Conservation (phyloP, 2,797 vertebrate species). For the Ctenopoma multispine region DNA sequence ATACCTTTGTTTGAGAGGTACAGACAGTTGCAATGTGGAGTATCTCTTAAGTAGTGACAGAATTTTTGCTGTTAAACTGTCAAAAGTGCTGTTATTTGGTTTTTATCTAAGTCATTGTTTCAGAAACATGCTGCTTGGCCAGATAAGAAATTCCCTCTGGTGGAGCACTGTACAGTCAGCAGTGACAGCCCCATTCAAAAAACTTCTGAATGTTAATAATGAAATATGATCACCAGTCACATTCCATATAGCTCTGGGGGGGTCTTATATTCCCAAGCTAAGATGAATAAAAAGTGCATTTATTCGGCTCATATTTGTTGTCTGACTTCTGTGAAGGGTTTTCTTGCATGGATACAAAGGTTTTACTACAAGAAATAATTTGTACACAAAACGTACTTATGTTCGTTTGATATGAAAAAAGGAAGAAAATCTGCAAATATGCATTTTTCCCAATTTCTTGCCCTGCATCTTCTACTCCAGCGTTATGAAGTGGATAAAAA, state of each 20-base stretch:
- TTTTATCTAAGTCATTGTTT: conserved; percentile 78
- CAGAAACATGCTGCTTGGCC: conserved; percentile 73
- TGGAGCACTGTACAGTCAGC: conserved; percentile 62
- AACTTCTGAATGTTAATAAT: conserved; percentile 59
- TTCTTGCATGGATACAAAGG: conserved; percentile 15
- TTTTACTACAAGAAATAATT: conserved; percentile 4
- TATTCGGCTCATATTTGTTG: conserved; percentile 23
- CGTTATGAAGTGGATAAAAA: conserved; percentile 52
- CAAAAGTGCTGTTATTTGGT: conserved; percentile 71
- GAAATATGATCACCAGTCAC: conserved; percentile 62
- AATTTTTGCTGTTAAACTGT: conserved; percentile 71
- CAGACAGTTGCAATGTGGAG: conserved; percentile 52
- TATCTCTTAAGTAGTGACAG: conserved; percentile 69
- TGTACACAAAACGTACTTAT: conserved; percentile 15
- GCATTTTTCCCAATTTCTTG: conserved; percentile 29
- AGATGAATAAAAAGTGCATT: conserved; percentile 46
- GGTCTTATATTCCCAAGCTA: conserved; percentile 40
- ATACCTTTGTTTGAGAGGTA: conserved; percentile 50
- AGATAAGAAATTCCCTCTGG: conserved; percentile 76
- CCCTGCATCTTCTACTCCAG: conserved; percentile 24
- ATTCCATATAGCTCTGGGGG: conserved; percentile 39
- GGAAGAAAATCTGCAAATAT: conserved; percentile 24
- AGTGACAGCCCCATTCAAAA: conserved; percentile 60
- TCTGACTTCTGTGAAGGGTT: conserved; percentile 14
- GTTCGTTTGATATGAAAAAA: conserved; percentile 15